Base-by-base conservation (phyloP, 2,113 vertebrate genomes). In the Tor tambroides region DNA sequence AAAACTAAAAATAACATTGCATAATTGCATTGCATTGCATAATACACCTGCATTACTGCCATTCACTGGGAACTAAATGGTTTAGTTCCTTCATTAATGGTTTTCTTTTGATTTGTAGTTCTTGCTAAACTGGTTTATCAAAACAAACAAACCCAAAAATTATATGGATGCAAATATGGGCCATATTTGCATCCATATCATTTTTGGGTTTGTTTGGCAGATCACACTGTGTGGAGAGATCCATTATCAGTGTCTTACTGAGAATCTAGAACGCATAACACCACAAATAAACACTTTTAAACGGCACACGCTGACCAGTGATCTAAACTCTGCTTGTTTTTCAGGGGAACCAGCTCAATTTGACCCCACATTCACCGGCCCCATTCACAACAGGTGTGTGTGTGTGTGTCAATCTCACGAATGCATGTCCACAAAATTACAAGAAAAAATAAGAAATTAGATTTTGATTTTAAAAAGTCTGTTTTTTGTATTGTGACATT, bases 371-470 rank as follows among this genome's bases (percentile, higher is more conserved):
- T 98, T 97, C 84, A 94, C 88, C 26, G 97, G 97, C 12, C 96
- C 97, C 23, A 95, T 98, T 87, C 92, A 92, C n/a, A 96, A 96
- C 21, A 95, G 97, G 97, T 98, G 80, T 91, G 91, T 86, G 12
- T 56, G 32, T 46, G 69, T 86, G 38, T 65, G 12, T 81, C 17
- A 9, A 6, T 21, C 6, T 59, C 56, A 59, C 6, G 56, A 9
- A 23, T 9, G 56, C 7, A 59, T 51, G 49, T 51, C 4, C 49
- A 17, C 15, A 23, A 23, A 8, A 23, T 59, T 17, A 23, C 21
- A 59, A 9, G 21, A 59, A 8, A 59, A 59, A 59, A 15, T 56
- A 21, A n/a, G 15, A 0, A 32, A 32, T 87, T 75, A 77, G n/a
- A 51, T n/a, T 89, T 12, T 63, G 51, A 59, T 63, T 61, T 3